Percentiles rank a stretch among this genome's conserved stretches.
These are phyloP conservation scores for Anneissia japonica DNA, from an alignment of 35 echinoderm and acorn worm genomes.

Conservation along the genomic window DNA sequence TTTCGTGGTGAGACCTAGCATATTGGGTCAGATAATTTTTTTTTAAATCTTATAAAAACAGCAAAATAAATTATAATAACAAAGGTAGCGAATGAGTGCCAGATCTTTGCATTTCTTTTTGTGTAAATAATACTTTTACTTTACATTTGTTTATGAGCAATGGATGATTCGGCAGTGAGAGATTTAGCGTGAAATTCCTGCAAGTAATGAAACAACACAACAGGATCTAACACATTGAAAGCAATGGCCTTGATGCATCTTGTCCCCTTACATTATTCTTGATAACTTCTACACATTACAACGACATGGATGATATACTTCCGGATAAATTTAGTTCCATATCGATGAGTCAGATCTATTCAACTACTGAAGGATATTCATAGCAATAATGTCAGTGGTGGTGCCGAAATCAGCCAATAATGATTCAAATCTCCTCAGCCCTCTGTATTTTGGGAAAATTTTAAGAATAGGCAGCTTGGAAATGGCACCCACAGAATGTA, in stretches of 20 bases:
- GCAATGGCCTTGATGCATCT: background rate
- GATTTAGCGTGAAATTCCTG: background rate
- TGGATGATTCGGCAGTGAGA: background rate
- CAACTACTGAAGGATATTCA: background rate
- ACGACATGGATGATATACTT: background rate
- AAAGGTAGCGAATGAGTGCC: too few species aligned
- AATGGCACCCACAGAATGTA: too few species aligned
- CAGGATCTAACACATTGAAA: background rate
- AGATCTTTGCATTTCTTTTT: too few species aligned
- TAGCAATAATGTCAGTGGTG: too few species aligned
- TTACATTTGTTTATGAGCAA: background rate
- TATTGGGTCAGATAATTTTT: too few species aligned
- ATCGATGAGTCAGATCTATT: background rate
- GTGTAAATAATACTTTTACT: background rate
- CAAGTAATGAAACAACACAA: background rate
- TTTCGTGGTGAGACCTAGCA: too few species aligned
- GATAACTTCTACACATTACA: background rate
- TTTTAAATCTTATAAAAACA: too few species aligned
- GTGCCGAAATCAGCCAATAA: too few species aligned
- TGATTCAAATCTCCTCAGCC: too few species aligned
- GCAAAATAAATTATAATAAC: too few species aligned
- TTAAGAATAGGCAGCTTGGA: too few species aligned
- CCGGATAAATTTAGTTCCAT: background rate
- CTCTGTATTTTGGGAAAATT: too few species aligned
- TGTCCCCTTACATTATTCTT: background rate